These are phyloP conservation scores for Paguma larvata DNA, from an alignment of 2,797 vertebrate species.

Conservation along the genomic window DNA sequence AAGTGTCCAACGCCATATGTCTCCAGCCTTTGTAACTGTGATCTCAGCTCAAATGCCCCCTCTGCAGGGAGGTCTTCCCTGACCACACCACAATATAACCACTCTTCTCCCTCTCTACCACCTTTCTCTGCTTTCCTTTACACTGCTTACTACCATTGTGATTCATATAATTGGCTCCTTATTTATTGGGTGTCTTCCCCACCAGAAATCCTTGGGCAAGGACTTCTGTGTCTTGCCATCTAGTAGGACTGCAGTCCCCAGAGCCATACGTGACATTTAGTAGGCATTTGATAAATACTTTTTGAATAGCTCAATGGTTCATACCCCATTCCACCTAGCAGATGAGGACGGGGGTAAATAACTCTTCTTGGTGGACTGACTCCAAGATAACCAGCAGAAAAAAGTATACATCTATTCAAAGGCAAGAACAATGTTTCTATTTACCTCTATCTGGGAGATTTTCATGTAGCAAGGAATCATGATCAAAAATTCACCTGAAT, in stretches of 20 bases:
- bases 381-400: neutral
- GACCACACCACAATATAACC: neutral
- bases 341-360: neutral
- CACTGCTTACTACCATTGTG: neutral
- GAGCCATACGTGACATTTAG: neutral
- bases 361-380: neutral
- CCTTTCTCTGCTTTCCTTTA: neutral
- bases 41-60: neutral
- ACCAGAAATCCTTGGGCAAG: neutral
- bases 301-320: neutral
- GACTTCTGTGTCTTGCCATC: neutral
- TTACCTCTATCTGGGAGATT: neutral
- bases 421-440: neutral
- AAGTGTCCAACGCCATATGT: neutral
- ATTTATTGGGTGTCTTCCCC: neutral
- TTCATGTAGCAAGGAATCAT: constrained; percentile 33
- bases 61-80: neutral
- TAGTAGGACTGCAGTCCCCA: neutral
- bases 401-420: neutral
- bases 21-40: neutral
- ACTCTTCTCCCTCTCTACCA: neutral
- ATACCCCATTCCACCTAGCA: neutral
- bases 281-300: neutral
- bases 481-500: neutral
- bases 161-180: neutral